Base-by-base conservation (phyloP, 2,113 vertebrate species). In the Chloroceryle aenea region DNA sequence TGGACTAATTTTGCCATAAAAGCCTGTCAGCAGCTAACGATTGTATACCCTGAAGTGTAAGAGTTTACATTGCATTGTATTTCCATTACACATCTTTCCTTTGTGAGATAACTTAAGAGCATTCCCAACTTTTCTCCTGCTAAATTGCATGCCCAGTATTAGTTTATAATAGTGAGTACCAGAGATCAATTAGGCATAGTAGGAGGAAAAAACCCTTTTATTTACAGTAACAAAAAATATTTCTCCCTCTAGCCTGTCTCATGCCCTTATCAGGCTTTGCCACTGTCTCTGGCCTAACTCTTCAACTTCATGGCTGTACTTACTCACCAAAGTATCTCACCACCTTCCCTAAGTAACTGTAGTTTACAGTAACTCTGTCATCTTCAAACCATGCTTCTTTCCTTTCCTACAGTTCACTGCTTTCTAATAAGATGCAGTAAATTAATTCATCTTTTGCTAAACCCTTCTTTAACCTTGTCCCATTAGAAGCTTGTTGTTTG, bases 1-100 rank as follows among this genome's bases (percentile, higher is more conserved):
- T 30, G 42, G 53, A 69, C 55, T 88, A 86, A 90, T 85, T 94
- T 80, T 93, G 45, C 72, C 16, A 25, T 74, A 85, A 79, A 80
- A 96, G 76, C 63, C 55, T 93, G 36, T 71, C 93, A 93, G 59
- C 45, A 71, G 82, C 85, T 85, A 89, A 90, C 76, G 78, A 89
- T 21, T 83, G 22, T 66, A 80, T 73, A 73, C 63, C 55, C 67
- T 67, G 22, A 80, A 85, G 75, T 47, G 34, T 40, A 85, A 72
- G 66, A 62, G 40, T 79, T 95, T 90, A 76, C 68, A 77, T 85
- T 92, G 66, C 29, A 58, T 32, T 80, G 10, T 66, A 52, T 71
- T 95, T 90, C 50, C 55, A 77, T 93, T 85, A 85, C 1, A 2
- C 30, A 85, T 81, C 50, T 43, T 43, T 77, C 20, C 67, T 93